These are phyloP conservation scores for Tillus elongatus DNA, from an alignment of 2,888 invertebrate genomes.

Conservation along the genomic window DNA sequence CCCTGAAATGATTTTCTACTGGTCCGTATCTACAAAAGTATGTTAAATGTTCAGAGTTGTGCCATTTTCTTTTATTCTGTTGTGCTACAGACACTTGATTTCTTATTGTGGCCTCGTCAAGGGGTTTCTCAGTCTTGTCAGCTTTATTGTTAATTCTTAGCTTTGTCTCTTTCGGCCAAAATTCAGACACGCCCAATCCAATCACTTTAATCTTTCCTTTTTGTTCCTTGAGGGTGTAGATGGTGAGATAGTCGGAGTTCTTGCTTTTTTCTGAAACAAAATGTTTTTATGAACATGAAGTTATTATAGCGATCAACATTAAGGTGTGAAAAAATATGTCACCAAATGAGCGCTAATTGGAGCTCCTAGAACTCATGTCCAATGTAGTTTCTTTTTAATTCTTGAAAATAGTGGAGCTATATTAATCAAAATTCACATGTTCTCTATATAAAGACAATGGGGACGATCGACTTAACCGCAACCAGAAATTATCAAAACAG, in stretches of 20 bases:
- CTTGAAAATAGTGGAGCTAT: too few relatives aligned
- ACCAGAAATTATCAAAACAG: too few relatives aligned
- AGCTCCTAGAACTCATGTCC: too few relatives aligned
- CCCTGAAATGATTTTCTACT: not conserved
- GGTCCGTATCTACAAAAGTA: slow-evolving; percentile 62
- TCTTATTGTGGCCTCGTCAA: slow-evolving; percentile 58
- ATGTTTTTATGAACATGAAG: slow-evolving; percentile 13
- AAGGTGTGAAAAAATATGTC: too few relatives aligned
- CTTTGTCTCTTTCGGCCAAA: slow-evolving; percentile 60
- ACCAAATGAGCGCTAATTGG: too few relatives aligned
- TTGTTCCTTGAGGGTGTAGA: slow-evolving; percentile 54
- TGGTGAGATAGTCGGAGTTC: slow-evolving; percentile 61
- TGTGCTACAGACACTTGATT: slow-evolving; percentile 54
- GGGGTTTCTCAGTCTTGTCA: slow-evolving; percentile 59
- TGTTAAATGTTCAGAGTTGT: slow-evolving; percentile 58
- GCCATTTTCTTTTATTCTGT: slow-evolving; percentile 55
- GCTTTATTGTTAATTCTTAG: slow-evolving; percentile 65
- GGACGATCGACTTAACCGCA: too few relatives aligned
- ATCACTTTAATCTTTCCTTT: slow-evolving; percentile 48
- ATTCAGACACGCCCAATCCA: slow-evolving; percentile 53
- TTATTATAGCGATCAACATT: too few relatives aligned
- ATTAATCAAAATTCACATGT: too few relatives aligned
- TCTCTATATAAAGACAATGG: too few relatives aligned
- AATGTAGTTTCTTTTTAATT: too few relatives aligned
- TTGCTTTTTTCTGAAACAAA: slow-evolving; percentile 58